Evolutionary conservation across 2,797 vertebrate species (phyloP), one percentile per base, ranked within the genome.

Genomic region (Melanotaenia trifasciata): DNA sequence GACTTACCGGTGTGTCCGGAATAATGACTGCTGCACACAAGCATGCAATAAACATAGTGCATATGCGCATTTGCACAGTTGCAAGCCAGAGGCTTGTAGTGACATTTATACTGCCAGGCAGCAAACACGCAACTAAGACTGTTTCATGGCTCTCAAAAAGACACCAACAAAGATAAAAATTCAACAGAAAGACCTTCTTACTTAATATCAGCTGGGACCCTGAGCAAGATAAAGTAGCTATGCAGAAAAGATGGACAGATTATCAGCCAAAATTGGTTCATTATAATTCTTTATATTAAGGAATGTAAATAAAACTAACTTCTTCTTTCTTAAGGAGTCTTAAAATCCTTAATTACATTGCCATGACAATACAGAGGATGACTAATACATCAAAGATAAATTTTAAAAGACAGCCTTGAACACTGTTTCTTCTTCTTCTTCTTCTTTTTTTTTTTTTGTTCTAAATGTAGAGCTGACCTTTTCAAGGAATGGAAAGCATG

Each of bases 381-480:
- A 72, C 45, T 67, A 47, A 79, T 61, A 36, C 58, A 64, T 76
- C 51, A 38, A 43, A 63, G 66, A 82, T 36, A 38, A 58, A 57
- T 40, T 58, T 59, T 33, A 62, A 72, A 36, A 62, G 50, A 67
- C 80, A 51, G 22, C 71, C 70, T 78, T 63, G 47, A 53, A 24
- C 74, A 53, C 6, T 53, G 22, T 14, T 53, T 43, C 40, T 16
- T 43, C 26, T 26, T 26, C 26, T 26, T 26, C 26, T 26, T 43
- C 6, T 18, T 35, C 43, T 40, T 38, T 4, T 45, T 30, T 71
- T 65, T 18, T 57, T 47, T 32, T 32, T 6, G n/a, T 58, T 77
- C 16, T n/a, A 45, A 58, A 86, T 40, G 22, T 58, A 70, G 70
- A 0, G 0, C 24, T 65, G 79, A 79, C 86, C 83, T 89, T 83